A percentile compares a stretch with the other conserved stretches of the same genome.
phyloP scores from a whole-genome alignment of 64 coral and sea anemone species.

The Montipora sp. region DNA sequence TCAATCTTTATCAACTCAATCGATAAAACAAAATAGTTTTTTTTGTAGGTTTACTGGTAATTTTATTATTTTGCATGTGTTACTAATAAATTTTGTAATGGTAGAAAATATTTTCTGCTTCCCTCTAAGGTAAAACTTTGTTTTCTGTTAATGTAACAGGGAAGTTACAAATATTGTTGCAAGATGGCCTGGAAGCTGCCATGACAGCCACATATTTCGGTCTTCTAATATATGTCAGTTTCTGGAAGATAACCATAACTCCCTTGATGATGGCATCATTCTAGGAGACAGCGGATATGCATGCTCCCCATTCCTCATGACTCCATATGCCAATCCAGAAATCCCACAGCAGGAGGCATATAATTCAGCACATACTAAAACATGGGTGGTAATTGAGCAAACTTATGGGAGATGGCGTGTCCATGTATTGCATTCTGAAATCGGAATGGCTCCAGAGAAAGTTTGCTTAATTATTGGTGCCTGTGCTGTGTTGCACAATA shows the following conservation, averaged over 20 bases:
- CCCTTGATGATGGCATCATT: constrained; percentile 42
- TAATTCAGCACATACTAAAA: constrained; percentile 20
- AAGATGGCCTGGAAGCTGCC: constrained; percentile 46
- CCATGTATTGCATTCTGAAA: constrained; percentile 53
- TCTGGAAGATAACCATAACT: constrained; percentile 27
- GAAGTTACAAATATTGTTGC: constrained; percentile 51
- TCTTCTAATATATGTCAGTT: constrained; percentile 9
- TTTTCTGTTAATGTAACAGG: neutral
- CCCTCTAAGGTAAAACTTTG: constrained; percentile 16
- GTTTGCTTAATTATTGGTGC: constrained; percentile 41
- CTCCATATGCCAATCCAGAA: constrained; percentile 16
- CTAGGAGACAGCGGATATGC: constrained; percentile 53
- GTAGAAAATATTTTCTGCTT: constrained; percentile 8
- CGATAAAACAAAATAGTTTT: neutral
- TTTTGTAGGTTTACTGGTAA: constrained; percentile 19
- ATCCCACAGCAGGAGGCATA: neutral
- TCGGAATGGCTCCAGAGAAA: constrained; percentile 31
- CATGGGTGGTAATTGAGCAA: constrained; percentile 45
- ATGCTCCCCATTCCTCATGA: constrained; percentile 50
- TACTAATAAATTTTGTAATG: constrained; percentile 20
- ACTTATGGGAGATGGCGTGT: constrained; percentile 19
- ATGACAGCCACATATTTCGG: constrained; percentile 49
- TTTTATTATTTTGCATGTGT: constrained; percentile 14
- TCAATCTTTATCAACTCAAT: constrained; percentile 6
- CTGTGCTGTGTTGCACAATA: constrained; percentile 8